These are phyloP conservation scores for Myrmecobius fasciatus DNA, from an alignment of 2,113 vertebrate genomes.

Conservation along the genomic window DNA sequence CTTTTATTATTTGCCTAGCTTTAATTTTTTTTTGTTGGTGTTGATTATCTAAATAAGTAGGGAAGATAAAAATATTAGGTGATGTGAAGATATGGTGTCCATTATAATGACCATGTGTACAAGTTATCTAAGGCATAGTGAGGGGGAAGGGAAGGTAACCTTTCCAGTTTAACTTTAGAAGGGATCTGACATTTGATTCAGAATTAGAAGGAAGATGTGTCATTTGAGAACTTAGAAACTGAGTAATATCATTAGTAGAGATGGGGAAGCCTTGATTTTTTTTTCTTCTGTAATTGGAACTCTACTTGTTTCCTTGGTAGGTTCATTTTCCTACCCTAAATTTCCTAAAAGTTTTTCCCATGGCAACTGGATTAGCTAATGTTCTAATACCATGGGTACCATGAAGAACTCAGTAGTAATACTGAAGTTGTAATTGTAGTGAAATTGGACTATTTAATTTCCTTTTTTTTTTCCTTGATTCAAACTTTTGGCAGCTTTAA, in stretches of 20 bases:
- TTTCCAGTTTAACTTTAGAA: background rate
- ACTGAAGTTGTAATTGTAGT: background rate
- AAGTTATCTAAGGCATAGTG: background rate
- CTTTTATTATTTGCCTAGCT: background rate
- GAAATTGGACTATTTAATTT: background rate
- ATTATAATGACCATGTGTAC: background rate
- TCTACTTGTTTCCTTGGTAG: background rate
- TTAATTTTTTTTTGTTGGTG: background rate
- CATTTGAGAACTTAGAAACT: background rate
- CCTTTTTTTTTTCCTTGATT: background rate
- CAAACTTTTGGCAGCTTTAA: background rate
- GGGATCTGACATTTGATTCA: background rate
- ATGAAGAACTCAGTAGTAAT: background rate
- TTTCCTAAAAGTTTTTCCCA: conserved; percentile 4
- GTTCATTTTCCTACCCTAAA: conserved; percentile 3
- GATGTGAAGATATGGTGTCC: background rate
- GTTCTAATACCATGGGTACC: conserved; percentile 15
- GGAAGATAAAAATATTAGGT: background rate
- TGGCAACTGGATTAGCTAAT: background rate
- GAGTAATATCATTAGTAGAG: background rate
- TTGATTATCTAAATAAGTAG: background rate
- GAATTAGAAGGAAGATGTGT: background rate
- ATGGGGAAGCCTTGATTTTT: background rate
- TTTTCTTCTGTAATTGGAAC: background rate
- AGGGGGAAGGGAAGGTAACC: background rate